A percentile compares a stretch with the other conserved stretches of the same genome.
Conservation (phyloP, 2,113 vertebrate genomes). For the Furnarius figulus region DNA sequence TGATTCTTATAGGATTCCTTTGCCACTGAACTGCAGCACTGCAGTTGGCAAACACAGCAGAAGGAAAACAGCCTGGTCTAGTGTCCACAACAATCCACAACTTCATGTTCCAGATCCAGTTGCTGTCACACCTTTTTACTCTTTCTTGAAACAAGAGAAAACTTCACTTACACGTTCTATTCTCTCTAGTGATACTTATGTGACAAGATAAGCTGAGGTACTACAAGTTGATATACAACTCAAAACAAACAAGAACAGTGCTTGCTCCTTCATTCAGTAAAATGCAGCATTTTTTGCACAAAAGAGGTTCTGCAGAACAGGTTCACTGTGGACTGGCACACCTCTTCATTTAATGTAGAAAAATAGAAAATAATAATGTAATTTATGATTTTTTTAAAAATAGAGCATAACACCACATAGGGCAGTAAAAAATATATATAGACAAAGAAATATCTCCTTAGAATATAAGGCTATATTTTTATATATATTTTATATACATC, state of each 20-base stretch:
- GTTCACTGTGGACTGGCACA: background rate
- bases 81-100: background rate
- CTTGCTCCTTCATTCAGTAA: background rate
- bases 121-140: background rate
- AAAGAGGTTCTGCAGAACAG: background rate
- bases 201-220: background rate
- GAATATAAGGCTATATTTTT: background rate
- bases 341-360: background rate
- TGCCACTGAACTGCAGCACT: background rate
- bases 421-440: background rate
- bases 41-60: rapidly evolving
- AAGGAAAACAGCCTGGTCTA: background rate
- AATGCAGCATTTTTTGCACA: background rate
- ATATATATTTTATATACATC: background rate
- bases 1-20: background rate
- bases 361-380: background rate
- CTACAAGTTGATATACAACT: background rate
- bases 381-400: background rate
- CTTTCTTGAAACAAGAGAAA: background rate
- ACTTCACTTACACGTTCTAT: background rate
- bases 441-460: background rate
- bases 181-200: background rate
- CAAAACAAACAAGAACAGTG: background rate
- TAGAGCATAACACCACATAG: background rate
- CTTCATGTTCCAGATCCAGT: background rate